Conservation (phyloP, 2,797 vertebrate genomes). For the Anguilla pacifica region DNA sequence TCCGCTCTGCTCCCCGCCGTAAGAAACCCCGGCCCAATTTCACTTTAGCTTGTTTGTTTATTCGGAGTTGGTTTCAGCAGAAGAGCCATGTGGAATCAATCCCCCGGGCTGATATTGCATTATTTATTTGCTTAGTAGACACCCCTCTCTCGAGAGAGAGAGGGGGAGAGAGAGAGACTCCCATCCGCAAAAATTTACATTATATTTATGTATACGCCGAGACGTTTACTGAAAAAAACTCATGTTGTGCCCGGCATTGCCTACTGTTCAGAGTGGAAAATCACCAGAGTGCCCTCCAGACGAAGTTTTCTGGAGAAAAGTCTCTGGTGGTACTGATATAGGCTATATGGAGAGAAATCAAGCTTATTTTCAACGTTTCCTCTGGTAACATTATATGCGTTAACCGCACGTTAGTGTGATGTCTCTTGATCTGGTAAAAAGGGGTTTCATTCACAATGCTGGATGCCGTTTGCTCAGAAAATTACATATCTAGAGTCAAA, state of each 20-base stretch:
- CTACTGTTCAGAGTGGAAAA: constrained; percentile 1
- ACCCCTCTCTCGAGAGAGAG: no score
- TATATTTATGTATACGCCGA: not conserved
- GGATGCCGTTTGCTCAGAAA: not conserved
- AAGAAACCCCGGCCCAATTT: not conserved
- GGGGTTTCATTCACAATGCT: not conserved
- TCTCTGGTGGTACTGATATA: not conserved
- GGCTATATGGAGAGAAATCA: not conserved
- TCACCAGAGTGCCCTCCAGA: not conserved
- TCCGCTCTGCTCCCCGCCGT: not conserved
- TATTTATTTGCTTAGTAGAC: constrained; percentile 19
- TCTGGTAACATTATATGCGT: not conserved
- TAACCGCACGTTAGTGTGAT: not conserved
- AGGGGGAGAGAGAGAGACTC: not conserved
- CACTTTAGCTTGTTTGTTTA: constrained; percentile 21
- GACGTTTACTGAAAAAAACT: constrained; percentile 8
- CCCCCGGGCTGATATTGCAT: constrained; percentile 2
- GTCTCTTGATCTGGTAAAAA: not conserved
- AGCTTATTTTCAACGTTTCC: not conserved
- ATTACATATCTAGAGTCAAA: not conserved
- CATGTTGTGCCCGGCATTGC: not conserved
- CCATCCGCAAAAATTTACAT: not conserved
- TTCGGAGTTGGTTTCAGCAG: constrained; percentile 10
- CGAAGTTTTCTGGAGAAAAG: not conserved
- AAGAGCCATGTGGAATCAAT: not conserved